These are phyloP conservation scores for Magallana angulata DNA, from an alignment of 1,140 invertebrate genomes.

Conservation along the genomic window DNA sequence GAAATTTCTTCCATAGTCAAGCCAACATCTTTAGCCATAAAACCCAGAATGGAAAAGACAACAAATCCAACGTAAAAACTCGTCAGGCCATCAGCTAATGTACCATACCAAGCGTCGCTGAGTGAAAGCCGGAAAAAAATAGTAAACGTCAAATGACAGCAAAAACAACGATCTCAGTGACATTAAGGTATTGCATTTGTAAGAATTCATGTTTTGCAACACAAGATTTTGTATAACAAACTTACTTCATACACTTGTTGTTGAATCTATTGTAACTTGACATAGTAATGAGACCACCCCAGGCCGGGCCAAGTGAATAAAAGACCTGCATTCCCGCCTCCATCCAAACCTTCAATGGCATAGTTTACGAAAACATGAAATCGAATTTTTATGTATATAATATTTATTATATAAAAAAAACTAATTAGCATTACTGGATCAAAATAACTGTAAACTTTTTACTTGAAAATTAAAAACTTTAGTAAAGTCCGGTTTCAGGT, in stretches of 20 bases:
- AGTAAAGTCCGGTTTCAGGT: slow-evolving; percentile 86
- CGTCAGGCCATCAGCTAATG: slow-evolving; percentile 83
- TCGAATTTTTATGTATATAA: too few relatives aligned
- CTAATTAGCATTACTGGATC: too few relatives aligned
- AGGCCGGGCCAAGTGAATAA: slow-evolving; percentile 93
- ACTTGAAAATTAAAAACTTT: slow-evolving; percentile 30
- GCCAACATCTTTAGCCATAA: slow-evolving; percentile 84
- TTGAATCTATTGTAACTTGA: slow-evolving; percentile 92
- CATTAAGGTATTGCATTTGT: too few relatives aligned
- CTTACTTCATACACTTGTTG: slow-evolving; percentile 85
- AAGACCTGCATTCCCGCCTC: slow-evolving; percentile 93
- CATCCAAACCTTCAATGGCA: slow-evolving; percentile 88
- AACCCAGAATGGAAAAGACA: slow-evolving; percentile 87
- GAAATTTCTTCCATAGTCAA: slow-evolving; percentile 89
- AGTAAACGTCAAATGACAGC: too few relatives aligned
- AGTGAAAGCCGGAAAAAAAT: too few relatives aligned
- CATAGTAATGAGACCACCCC: slow-evolving; percentile 92
- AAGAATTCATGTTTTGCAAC: slow-evolving; percentile 81
- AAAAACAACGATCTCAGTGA: too few relatives aligned
- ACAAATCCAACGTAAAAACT: slow-evolving; percentile 95
- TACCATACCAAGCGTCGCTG: too few relatives aligned
- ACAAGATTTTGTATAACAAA: too few relatives aligned
- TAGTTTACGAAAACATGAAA: too few relatives aligned
- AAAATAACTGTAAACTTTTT: neutral
- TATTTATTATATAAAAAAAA: too few relatives aligned